Percentiles rank a stretch among this genome's conserved stretches.
These are phyloP conservation scores for Phaonia tiefii DNA, from an alignment of 2,888 invertebrate species.

Conservation along the genomic window DNA sequence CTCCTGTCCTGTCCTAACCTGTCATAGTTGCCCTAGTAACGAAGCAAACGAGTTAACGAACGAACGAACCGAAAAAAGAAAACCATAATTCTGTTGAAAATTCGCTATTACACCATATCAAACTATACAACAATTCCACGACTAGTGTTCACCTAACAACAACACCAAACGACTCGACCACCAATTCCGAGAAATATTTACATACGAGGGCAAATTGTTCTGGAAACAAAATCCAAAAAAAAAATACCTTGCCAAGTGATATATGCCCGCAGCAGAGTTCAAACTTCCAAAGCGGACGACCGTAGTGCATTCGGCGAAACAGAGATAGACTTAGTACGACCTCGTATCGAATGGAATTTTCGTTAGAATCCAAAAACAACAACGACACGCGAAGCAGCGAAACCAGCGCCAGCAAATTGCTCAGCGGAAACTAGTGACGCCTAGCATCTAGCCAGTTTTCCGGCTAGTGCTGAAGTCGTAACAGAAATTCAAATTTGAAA, in stretches of 20 bases:
- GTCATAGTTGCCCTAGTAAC: slow-evolving; percentile 66
- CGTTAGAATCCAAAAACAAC: slow-evolving; percentile 36
- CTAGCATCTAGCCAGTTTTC: slow-evolving; percentile 56
- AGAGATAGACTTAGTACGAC: slow-evolving; percentile 55
- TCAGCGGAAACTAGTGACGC: slow-evolving; percentile 60
- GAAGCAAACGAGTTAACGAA: slow-evolving; percentile 59
- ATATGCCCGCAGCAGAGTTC: slow-evolving; percentile 32
- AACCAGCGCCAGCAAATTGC: slow-evolving; percentile 27
- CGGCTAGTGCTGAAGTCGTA: slow-evolving; percentile 60
- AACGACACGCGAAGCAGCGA: slow-evolving; percentile 14
- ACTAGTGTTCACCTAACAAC: slow-evolving; percentile 44
- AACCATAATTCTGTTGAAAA: slow-evolving; percentile 53
- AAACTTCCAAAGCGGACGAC: too few species aligned
- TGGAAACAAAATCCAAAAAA: too few species aligned
- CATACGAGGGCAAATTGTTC: slow-evolving; percentile 34
- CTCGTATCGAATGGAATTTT: slow-evolving; percentile 16
- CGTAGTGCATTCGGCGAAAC: slow-evolving; percentile 61
- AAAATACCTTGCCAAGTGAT: slow-evolving; percentile 42
- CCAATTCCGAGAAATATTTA: slow-evolving; percentile 49
- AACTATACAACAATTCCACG: slow-evolving; percentile 26
- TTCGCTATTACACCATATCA: neutral
- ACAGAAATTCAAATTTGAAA: slow-evolving; percentile 76
- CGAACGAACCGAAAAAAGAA: slow-evolving; percentile 63
- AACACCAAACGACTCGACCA: slow-evolving; percentile 30
- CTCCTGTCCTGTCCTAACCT: slow-evolving; percentile 36